Percentiles rank a stretch among this genome's conserved stretches.
phyloP scores from a whole-genome alignment of 2,113 vertebrate species.

The Pagrus major region DNA sequence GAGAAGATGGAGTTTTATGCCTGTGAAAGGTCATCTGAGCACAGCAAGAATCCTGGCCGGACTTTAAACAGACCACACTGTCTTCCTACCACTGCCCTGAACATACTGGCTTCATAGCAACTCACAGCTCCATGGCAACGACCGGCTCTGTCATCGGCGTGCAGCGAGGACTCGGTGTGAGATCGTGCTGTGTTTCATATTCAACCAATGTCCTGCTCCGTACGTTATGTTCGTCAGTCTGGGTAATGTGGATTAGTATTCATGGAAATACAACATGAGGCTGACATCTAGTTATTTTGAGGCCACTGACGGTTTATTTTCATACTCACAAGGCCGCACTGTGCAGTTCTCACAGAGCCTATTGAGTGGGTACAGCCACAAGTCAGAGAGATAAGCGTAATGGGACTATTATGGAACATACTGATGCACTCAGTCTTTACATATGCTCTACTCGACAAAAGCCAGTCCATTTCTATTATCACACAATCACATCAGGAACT shows the following conservation, averaged over 20 bases:
- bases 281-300: slow-evolving; percentile 33
- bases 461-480: slow-evolving; percentile 66
- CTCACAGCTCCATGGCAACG: slow-evolving; percentile 83
- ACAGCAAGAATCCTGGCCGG: slow-evolving; percentile 61
- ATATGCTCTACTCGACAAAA: slow-evolving; percentile 26
- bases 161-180: slow-evolving; percentile 57
- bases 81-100: slow-evolving; percentile 56
- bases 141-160: slow-evolving; percentile 65
- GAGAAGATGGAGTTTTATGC: slow-evolving; percentile 33
- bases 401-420: slow-evolving; percentile 26
- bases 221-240: slow-evolving; percentile 21
- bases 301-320: slow-evolving; percentile 25
- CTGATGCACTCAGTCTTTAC: slow-evolving; percentile 14
- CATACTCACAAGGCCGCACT: slow-evolving; percentile 9
- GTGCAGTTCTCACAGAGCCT: slow-evolving; percentile 24
- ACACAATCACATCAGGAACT: slow-evolving; percentile 69
- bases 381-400: slow-evolving; percentile 27
- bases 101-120: slow-evolving; percentile 82
- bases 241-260: slow-evolving; percentile 56
- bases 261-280: slow-evolving; percentile 38
- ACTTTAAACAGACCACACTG: slow-evolving; percentile 74
- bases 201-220: slow-evolving; percentile 68
- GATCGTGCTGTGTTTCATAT: slow-evolving; percentile 78
- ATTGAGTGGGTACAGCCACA: not conserved
- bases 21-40: slow-evolving; percentile 68